Evolutionary conservation across 2,113 vertebrate species (phyloP), one percentile per base, ranked within the genome.

Genomic region (Nycticorax nycticorax): DNA sequence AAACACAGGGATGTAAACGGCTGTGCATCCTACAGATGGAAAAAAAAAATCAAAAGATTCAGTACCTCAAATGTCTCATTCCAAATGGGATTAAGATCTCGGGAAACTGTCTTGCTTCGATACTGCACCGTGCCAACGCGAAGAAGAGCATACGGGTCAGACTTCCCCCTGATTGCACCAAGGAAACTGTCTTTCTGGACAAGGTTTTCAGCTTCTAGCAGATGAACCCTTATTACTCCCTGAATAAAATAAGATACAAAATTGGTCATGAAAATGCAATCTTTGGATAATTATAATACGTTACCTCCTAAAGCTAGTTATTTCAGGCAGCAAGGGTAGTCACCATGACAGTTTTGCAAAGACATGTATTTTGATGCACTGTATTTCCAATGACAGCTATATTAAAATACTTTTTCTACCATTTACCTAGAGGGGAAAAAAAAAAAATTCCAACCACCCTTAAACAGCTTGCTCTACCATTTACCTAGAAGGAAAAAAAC

Each of bases 61-160:
- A 81, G 82, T 96, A 99, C 99, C 99, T 99, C 99, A 90, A 98
- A 99, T 7, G 98, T 98, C 96, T 99, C 99, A 2, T 99, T 98
- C 99, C 99, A 99, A 55, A 66, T 79, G 28, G 99, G 99, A 93
- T 98, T 96, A 37, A 99, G 97, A 67, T 98, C 98, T 94, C 98
- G 93, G 87, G 99, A 98, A 84, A 99, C 77, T 10, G 99, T 99
- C 95, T 98, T 99, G 98, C 99, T 99, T 91, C 98, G 98, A 94
- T 98, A 96, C 3, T 98, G 88, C 50, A 78, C 92, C 39, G 98
- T 98, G 83, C 99, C 99, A 3, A 99, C 98, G 3, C 98, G 96
- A 83, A 99, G 96, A 11, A 97, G 97, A 37, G 98, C 98, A 0
- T 99, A 99, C 0, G 99, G 99, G 92, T 99, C 99, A 9, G 99